Base-by-base conservation (phyloP, 2,797 vertebrate species). In the Lutjanus campechanus region DNA sequence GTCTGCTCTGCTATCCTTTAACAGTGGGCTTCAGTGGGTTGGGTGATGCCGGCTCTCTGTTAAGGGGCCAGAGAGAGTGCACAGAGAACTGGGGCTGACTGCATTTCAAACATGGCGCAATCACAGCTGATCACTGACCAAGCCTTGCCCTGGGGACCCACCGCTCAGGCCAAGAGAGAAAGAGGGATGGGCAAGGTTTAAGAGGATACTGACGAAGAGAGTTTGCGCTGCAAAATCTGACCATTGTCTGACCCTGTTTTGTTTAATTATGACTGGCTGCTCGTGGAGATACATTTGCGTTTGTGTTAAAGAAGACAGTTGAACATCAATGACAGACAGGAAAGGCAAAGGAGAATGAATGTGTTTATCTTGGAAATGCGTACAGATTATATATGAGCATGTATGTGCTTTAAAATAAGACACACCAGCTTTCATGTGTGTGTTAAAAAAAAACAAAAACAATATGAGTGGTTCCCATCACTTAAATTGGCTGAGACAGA, bases 401-500 rank as follows among this genome's bases (percentile, higher is more conserved):
- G 41, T 16, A 22, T 22, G 7, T 50, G 65, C 44, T 78, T 70
- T 53, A 46, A 77, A 60, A 59, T 63, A 44, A 59, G 65, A 65
- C 40, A 49, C 40, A 62, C 64, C 61, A 78, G 15, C 47, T 55
- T 76, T 47, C 67, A 15, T 69, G 47, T 68, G 73, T 75, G 67
- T 69, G 60, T 66, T 9, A 5, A 68, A 22, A 69, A 67, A 70
- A 77, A 59, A 25, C 25, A 72, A n/a, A n/a, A 49, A 50, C 16
- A 79, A 70, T 58, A 61, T 63, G 67, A 83, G 63, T 82, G 79
- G 87, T 89, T 87, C 73, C 81, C 77, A 54, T 85, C 86, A 85
- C 66, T 77, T 77, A 90, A 92, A 92, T 88, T 88, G 87, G 76
- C 51, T 79, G 66, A 85, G 91, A 91, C 89, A 80, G 81, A 91